Evolutionary conservation across 2,797 vertebrate genomes (phyloP), one percentile per base, ranked within the genome.

Genomic region (Typhlichthys eigenmanni): DNA sequence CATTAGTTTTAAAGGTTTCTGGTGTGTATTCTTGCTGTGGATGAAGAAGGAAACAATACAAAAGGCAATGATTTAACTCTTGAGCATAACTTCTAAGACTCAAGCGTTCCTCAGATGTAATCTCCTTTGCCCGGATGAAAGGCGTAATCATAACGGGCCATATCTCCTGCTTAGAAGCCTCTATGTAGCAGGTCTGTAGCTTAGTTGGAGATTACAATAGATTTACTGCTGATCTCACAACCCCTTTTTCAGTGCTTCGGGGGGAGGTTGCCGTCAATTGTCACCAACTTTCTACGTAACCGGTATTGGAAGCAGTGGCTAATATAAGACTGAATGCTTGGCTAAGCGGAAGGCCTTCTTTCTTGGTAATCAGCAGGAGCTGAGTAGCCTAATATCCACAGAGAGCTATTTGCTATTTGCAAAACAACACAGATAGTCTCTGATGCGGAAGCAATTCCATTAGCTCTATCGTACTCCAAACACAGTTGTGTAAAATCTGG

Each of bases 171-270:
- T 91, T 82, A 84, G 71, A 80, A 71, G 70, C 72, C 82, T 86
- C 73, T 76, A 64, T 54, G 78, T 82, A 90, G 76, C 83, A 85
- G 83, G 74, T 82, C 82, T 82, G 87, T 86, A 77, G 81, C 69
- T 93, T 91, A 89, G 76, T 78, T 79, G 80, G 83, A 92, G 91
- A 92, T 93, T 92, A 92, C 89, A 89, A 81, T 89, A 89, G 92
- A 89, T 92, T 93, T 91, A 89, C 55, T 45, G 76, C 79, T 86
- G 85, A 93, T 92, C 90, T 90, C 79, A 71, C 76, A 76, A 84
- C 80, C 80, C 78, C 76, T 66, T 87, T 87, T 87, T 85, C 87
- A 87, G 79, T 75, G 72, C 76, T 60, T 52, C 56, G 45, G 56
- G 53, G 49, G 76, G 72, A 64, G 45, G 73, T 58, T 65, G 68